A percentile compares a stretch with the other conserved stretches of the same genome.
These are phyloP conservation scores for Nothoprocta perdicaria DNA, from an alignment of 2,113 vertebrate genomes.

Conservation along the genomic window DNA sequence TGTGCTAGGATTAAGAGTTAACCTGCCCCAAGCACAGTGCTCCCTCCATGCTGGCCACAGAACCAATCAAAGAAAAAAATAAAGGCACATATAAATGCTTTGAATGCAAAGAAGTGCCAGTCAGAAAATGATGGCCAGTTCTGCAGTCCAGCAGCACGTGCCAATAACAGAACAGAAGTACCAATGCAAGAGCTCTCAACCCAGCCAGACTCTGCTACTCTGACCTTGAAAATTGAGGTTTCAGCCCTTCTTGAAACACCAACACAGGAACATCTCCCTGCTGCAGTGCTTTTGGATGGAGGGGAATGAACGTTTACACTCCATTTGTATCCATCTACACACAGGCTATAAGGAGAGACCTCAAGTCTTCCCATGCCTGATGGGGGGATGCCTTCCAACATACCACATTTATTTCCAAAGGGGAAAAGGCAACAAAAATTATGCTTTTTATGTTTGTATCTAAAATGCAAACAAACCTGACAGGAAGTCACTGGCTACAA, in stretches of 20 bases:
- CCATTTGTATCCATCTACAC: not conserved
- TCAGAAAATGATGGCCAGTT: not conserved
- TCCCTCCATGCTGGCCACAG: not conserved
- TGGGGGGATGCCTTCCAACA: not conserved
- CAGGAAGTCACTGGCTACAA: constrained; percentile 4
- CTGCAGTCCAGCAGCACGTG: not conserved
- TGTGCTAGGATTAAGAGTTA: not conserved
- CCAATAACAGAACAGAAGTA: not conserved
- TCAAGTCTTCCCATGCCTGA: not conserved
- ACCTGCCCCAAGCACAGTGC: too few species aligned
- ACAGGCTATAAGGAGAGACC: not conserved
- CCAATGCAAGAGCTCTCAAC: not conserved
- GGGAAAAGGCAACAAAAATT: not conserved
- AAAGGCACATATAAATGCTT: not conserved
- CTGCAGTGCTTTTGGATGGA: not conserved
- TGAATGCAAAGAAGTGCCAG: not conserved
- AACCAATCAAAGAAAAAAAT: not conserved
- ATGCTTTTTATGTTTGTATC: not conserved
- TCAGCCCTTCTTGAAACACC: not conserved
- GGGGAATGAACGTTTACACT: not conserved
- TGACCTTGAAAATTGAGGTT: not conserved
- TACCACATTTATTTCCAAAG: not conserved
- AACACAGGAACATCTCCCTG: not conserved
- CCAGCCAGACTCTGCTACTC: not conserved
- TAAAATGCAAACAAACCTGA: not conserved